phyloP scores from a whole-genome alignment of 2,888 invertebrate species.

The Synanthedon myopaeformis region DNA sequence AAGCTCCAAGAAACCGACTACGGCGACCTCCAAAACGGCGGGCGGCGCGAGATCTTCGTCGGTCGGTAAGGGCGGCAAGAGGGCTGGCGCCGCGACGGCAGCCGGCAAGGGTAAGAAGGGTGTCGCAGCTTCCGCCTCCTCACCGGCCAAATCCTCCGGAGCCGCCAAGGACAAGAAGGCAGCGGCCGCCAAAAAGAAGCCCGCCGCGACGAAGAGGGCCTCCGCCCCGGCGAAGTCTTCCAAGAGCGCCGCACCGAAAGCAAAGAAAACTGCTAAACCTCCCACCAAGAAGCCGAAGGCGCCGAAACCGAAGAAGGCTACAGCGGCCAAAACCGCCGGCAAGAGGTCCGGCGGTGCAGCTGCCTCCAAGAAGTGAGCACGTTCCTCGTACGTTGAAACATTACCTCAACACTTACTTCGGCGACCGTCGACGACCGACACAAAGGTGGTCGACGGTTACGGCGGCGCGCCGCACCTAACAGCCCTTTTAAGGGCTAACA shows the following conservation, averaged over 20 bases:
- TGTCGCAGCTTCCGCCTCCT: no score
- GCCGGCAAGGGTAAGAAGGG: no score
- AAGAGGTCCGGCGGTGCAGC: conserved; percentile 9
- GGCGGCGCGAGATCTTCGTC: no score
- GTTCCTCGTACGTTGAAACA: background rate
- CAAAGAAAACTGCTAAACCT: conserved; percentile 34
- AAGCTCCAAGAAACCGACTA: no score
- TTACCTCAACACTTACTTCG: background rate
- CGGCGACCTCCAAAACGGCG: no score
- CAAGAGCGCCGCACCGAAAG: conserved; percentile 24
- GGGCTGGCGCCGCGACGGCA: no score
- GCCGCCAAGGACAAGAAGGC: no score
- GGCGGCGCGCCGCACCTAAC: conserved; percentile 1
- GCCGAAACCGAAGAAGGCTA: conserved; percentile 37
- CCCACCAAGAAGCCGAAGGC: conserved; percentile 40
- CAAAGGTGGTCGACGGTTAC: conserved; percentile 1
- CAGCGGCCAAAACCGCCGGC: conserved; percentile 13
- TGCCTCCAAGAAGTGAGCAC: conserved; percentile 16
- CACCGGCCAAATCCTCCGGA: no score
- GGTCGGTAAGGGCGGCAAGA: no score
- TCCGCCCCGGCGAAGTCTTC: conserved; percentile 14
- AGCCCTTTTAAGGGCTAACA: conserved; percentile 17
- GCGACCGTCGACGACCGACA: conserved; percentile 1
- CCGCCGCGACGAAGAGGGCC: background rate
- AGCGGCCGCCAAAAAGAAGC: no score